phyloP scores from a whole-genome alignment of 1,140 invertebrate genomes.

The Metopolophium dirhodum region DNA sequence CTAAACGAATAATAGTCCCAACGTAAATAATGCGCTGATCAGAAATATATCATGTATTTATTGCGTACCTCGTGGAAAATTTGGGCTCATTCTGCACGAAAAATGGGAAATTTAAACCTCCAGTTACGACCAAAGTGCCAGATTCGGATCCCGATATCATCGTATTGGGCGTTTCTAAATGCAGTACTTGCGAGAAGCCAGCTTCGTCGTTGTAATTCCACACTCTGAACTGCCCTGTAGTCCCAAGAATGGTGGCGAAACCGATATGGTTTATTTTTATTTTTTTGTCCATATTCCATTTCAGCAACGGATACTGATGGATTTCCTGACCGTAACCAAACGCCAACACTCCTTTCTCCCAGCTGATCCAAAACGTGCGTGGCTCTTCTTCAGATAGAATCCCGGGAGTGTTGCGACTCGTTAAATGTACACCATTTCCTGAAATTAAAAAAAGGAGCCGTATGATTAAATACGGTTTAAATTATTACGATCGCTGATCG shows the following conservation, averaged over 20 bases:
- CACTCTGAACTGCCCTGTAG: conserved; percentile 69
- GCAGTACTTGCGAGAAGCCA: conserved; percentile 72
- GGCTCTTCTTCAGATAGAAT: conserved; percentile 65
- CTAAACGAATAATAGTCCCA: conserved; percentile 3
- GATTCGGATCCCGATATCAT: conserved; percentile 70
- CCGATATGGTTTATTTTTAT: conserved; percentile 69
- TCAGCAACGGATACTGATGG: conserved; percentile 65
- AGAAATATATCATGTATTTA: background rate
- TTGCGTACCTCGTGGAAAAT: conserved; percentile 15
- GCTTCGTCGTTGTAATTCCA: conserved; percentile 75
- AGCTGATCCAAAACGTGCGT: conserved; percentile 70
- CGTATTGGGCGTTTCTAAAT: conserved; percentile 69
- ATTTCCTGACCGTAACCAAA: conserved; percentile 67
- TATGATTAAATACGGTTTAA: background rate
- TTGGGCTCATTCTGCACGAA: conserved; percentile 59
- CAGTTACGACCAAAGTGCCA: conserved; percentile 68
- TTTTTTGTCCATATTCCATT: conserved; percentile 67
- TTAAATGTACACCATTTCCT: conserved; percentile 70
- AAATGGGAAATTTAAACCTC: conserved; percentile 67
- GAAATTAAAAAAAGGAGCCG: conserved; percentile 56
- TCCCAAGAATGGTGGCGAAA: conserved; percentile 69
- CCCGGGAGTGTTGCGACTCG: conserved; percentile 66
- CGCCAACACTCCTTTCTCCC: conserved; percentile 67
- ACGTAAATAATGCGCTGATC: background rate
- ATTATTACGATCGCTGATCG: background rate